Conservation (phyloP, 2,113 vertebrate genomes). For the Elachura formosa region DNA sequence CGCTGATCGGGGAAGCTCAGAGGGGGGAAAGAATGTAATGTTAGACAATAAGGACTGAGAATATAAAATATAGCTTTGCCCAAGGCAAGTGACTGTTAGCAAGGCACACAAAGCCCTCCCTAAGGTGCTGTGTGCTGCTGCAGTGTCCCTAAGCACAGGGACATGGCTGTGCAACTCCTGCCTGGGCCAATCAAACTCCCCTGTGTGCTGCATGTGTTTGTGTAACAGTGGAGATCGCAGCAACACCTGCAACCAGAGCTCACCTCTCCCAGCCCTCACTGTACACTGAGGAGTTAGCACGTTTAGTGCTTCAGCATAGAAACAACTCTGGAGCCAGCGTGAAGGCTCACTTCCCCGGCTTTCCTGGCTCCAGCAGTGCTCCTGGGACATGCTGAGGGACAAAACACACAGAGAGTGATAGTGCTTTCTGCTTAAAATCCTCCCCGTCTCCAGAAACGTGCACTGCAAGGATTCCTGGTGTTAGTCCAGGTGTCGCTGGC, state of each 20-base stretch:
- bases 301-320: not conserved
- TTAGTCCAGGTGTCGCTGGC: not conserved
- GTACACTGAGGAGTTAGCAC: not conserved
- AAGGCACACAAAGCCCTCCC: not conserved
- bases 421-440: not conserved
- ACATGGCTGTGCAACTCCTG: not conserved
- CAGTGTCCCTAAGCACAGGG: not conserved
- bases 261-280: not conserved
- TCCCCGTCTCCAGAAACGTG: not conserved
- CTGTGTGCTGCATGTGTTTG: fast-evolving
- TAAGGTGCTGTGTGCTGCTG: not conserved
- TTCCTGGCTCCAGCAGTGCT: not conserved
- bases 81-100: not conserved
- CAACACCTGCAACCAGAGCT: not conserved
- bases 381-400: not conserved
- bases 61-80: not conserved
- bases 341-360: not conserved
- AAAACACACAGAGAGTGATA: not conserved
- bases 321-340: not conserved
- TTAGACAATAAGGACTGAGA: not conserved
- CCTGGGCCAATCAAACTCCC: not conserved
- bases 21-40: not conserved
- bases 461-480: not conserved
- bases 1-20: not conserved
- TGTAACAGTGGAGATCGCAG: not conserved